Conservation (phyloP, 2,888 invertebrate species). For the Temnothorax ravouxi region DNA sequence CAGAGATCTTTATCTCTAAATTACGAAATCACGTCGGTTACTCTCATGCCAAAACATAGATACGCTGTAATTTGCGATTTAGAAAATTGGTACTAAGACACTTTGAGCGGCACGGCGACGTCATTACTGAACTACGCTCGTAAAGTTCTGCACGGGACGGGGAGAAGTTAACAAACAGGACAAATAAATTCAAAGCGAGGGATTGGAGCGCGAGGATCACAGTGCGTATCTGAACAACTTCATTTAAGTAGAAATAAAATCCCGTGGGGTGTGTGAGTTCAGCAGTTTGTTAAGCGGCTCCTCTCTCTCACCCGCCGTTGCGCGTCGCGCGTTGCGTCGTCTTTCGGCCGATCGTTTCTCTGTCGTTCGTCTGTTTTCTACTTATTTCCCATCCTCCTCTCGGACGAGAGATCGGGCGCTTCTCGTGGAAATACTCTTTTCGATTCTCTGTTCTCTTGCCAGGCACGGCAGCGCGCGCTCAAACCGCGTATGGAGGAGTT, state of each 20-base stretch:
- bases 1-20: constrained; percentile 26
- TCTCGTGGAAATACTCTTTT: constrained; percentile 59
- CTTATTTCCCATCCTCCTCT: constrained; percentile 31
- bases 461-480: constrained; percentile 46
- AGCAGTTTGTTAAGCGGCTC: constrained; percentile 84
- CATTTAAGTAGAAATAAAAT: constrained; percentile 84
- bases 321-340: background rate
- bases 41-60: background rate
- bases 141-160: constrained; percentile 38
- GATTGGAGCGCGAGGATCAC: constrained; percentile 63
- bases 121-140: constrained; percentile 38
- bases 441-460: constrained; percentile 62
- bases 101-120: constrained; percentile 24
- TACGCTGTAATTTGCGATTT: constrained; percentile 44
- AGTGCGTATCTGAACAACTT: constrained; percentile 81
- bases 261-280: constrained; percentile 83
- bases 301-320: constrained; percentile 42
- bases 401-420: constrained; percentile 23
- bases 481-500: constrained; percentile 60
- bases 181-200: constrained; percentile 71
- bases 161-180: constrained; percentile 67
- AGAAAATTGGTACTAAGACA: constrained; percentile 39
- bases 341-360: constrained; percentile 45
- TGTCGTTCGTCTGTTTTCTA: constrained; percentile 34
- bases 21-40: constrained; percentile 30